Base-by-base conservation (phyloP, 2,797 vertebrate species). In the Muraenolepis orangiensis region DNA sequence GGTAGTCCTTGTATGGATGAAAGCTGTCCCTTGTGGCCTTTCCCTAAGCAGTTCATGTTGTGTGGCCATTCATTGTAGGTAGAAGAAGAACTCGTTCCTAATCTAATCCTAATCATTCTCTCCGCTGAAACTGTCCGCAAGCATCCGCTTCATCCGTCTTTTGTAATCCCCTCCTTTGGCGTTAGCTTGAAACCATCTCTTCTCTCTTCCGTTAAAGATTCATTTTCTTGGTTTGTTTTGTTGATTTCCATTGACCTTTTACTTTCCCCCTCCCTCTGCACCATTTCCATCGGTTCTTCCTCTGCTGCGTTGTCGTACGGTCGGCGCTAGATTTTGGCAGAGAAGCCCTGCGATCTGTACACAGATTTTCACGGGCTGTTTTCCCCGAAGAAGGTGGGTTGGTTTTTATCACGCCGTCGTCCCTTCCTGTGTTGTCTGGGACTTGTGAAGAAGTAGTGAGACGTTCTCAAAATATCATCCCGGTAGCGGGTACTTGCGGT, bases 361-460 rank as follows among this genome's bases (percentile, higher is more conserved):
- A 86, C 95, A 89, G 95, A 96, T 89, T 95, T 95, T 94, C 95
- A 88, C 87, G 95, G 96, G 92, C 95, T 97, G 79, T 97, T 97
- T 93, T 97, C 96, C 85, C 96, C 96, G 3, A 96, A 96, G 92
- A 95, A 97, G 96, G 96, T 97, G 95, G 92, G 96, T 61, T 97
- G 83, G 72, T 80, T 81, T 85, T n/a, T n/a, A n/a, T n/a, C n/a
- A n/a, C n/a, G n/a, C n/a, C n/a, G n/a, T n/a, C n/a, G n/a, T n/a
- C n/a, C n/a, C n/a, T n/a, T n/a, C n/a, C n/a, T n/a, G n/a, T n/a
- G n/a, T n/a, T n/a, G n/a, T n/a, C n/a, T n/a, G n/a, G 46, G 46
- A 16, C 6, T 20, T 51, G 46, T 51, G 46, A 20, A n/a, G 46
- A 20, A 6, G 46, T 51, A 51, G 46, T n/a, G 26, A 11, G 51